Percentiles rank a stretch among this genome's conserved stretches.
phyloP scores from a whole-genome alignment of 2,797 vertebrate species.

The Babyrousa celebensis region DNA sequence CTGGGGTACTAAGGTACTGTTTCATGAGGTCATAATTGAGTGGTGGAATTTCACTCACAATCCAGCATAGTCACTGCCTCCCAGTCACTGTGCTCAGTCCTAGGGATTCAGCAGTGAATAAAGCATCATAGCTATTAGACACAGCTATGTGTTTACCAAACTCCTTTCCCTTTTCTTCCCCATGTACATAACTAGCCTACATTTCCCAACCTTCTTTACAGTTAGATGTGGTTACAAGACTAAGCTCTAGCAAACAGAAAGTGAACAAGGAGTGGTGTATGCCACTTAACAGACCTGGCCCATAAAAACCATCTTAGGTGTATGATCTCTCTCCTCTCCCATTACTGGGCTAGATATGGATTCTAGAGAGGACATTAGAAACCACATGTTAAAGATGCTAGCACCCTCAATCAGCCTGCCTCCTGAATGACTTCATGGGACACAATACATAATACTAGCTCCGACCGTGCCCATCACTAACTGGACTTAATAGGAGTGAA shows the following conservation, averaged over 20 bases:
- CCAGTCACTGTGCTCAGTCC: constrained; percentile 5
- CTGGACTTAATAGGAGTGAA: not conserved
- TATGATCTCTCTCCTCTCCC: not conserved
- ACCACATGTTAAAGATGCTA: constrained; percentile 1
- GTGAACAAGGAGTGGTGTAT: not conserved
- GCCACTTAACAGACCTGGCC: not conserved
- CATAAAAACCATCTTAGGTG: not conserved
- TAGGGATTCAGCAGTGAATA: not conserved
- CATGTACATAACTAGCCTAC: not conserved
- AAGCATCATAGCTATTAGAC: not conserved
- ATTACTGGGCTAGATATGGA: not conserved
- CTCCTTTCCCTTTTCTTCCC: not conserved
- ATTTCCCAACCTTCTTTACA: not conserved
- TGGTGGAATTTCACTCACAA: constrained; percentile 36
- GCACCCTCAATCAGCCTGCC: not conserved
- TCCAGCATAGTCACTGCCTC: not conserved
- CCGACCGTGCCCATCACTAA: not conserved
- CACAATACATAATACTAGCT: not conserved
- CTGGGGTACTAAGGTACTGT: constrained; percentile 4
- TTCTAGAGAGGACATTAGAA: constrained; percentile 31
- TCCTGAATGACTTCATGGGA: constrained; percentile 38
- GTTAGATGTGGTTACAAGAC: constrained; percentile 3
- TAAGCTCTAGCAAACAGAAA: constrained; percentile 37
- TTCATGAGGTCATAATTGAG: not conserved
- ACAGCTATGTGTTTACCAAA: constrained; percentile 9